These are phyloP conservation scores for Zaprionus ornatus DNA, from an alignment of 1,140 invertebrate genomes.

Conservation along the genomic window DNA sequence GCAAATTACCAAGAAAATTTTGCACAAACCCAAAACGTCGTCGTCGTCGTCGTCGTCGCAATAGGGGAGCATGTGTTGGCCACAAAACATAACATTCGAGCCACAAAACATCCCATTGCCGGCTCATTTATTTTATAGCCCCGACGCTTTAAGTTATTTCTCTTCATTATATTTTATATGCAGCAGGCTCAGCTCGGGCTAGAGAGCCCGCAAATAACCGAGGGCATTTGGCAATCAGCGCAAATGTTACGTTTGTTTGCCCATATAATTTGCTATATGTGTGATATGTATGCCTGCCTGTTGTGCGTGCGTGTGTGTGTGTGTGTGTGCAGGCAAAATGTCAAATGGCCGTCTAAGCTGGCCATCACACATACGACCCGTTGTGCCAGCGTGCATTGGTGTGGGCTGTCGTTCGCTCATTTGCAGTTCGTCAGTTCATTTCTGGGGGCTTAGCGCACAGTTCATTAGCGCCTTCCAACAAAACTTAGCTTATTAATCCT, in stretches of 20 bases:
- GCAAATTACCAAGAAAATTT: constrained; percentile 46
- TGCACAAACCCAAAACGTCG: not conserved
- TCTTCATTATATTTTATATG: constrained; percentile 80
- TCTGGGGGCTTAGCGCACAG: constrained; percentile 63
- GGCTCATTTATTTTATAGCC: constrained; percentile 80
- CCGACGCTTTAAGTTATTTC: constrained; percentile 79
- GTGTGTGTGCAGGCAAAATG: constrained; percentile 43
- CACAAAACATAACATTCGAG: constrained; percentile 40
- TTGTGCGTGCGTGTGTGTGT: constrained; percentile 22
- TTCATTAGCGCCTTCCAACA: constrained; percentile 67
- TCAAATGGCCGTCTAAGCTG: constrained; percentile 49
- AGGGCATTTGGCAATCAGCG: constrained; percentile 78
- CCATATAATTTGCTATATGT: constrained; percentile 58
- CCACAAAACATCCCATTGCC: constrained; percentile 61
- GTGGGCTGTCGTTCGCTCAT: constrained; percentile 26
- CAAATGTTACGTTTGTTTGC: constrained; percentile 75
- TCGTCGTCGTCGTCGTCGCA: not conserved
- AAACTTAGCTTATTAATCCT: constrained; percentile 77
- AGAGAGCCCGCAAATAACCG: constrained; percentile 47
- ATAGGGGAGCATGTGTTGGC: constrained; percentile 31
- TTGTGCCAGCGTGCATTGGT: constrained; percentile 8
- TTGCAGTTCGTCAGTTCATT: constrained; percentile 64
- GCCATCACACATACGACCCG: constrained; percentile 67
- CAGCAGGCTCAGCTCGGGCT: constrained; percentile 16
- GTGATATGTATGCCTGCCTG: not conserved